These are phyloP conservation scores for Ophiodon elongatus DNA, from an alignment of 2,113 vertebrate genomes.

Conservation along the genomic window DNA sequence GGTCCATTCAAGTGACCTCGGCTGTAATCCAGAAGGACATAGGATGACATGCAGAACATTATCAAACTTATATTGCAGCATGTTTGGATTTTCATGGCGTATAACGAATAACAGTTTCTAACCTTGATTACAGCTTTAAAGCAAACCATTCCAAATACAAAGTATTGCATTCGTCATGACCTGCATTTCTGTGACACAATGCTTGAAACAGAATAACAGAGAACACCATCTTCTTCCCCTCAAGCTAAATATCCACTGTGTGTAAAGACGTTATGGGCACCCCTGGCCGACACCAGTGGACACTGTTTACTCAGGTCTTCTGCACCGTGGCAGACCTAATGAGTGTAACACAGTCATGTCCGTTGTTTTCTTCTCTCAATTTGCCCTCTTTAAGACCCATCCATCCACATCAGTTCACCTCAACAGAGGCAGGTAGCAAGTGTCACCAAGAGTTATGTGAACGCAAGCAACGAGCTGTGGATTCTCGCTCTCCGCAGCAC, in stretches of 20 bases:
- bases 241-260: neutral
- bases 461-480: slow-evolving; percentile 9
- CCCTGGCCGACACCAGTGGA: slow-evolving; percentile 1
- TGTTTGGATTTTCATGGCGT: neutral
- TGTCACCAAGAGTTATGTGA: slow-evolving; percentile 1
- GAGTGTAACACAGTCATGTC: slow-evolving; percentile 22
- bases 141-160: neutral
- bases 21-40: slow-evolving; percentile 9
- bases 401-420: slow-evolving; percentile 39
- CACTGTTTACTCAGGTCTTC: slow-evolving; percentile 5
- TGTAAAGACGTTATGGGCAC: neutral
- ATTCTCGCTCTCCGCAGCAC: slow-evolving; percentile 2
- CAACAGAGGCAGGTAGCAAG: slow-evolving; percentile 4
- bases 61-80: neutral
- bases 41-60: slow-evolving; percentile 16
- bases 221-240: neutral
- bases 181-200: neutral
- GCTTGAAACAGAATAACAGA: slow-evolving; percentile 16
- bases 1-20: slow-evolving; percentile 11
- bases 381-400: slow-evolving; percentile 12
- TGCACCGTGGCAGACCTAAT: neutral
- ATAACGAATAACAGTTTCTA: neutral
- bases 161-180: neutral
- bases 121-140: neutral
- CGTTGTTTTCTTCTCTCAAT: slow-evolving; percentile 32